phyloP scores from a whole-genome alignment of 2,113 vertebrate species.

The Gallinago media region DNA sequence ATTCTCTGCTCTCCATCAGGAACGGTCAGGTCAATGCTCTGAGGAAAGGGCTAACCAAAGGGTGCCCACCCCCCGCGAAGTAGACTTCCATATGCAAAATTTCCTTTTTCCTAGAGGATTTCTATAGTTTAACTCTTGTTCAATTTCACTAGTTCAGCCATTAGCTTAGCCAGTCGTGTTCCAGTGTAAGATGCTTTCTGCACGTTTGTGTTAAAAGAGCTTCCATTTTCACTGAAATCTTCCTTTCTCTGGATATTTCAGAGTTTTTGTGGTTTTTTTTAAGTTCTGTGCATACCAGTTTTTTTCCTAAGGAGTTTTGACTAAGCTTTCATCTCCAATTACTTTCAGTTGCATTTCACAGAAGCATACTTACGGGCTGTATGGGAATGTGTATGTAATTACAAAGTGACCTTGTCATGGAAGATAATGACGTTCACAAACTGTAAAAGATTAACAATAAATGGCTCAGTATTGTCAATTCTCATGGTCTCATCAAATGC shows the following conservation, averaged over 20 bases:
- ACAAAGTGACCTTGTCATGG: constrained; percentile 13
- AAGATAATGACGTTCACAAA: not conserved
- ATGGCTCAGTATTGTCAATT: not conserved
- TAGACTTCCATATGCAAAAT: not conserved
- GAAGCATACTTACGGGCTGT: not conserved
- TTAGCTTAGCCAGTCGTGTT: not conserved
- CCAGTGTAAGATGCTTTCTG: not conserved
- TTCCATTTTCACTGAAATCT: constrained; percentile 5
- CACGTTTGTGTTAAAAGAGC: not conserved
- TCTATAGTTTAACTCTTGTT: constrained; percentile 6
- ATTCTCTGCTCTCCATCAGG: not conserved
- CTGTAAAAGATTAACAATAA: not conserved
- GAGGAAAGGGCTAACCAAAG: constrained; percentile 63
- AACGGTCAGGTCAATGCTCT: constrained; percentile 19
- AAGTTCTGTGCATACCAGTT: not conserved
- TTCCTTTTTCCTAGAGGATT: constrained; percentile 35
- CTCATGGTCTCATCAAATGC: not conserved
- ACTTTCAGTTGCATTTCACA: not conserved
- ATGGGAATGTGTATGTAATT: not conserved
- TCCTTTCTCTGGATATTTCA: not conserved
- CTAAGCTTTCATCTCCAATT: not conserved
- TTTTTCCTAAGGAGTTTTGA: not conserved
- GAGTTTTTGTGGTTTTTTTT: not conserved
- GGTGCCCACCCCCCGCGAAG: not conserved
- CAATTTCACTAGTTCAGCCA: not conserved